A percentile compares a stretch with the other conserved stretches of the same genome.
Evolutionary conservation across 2,797 vertebrate genomes (phyloP).

Genomic region (Micrastur ruficollis): DNA sequence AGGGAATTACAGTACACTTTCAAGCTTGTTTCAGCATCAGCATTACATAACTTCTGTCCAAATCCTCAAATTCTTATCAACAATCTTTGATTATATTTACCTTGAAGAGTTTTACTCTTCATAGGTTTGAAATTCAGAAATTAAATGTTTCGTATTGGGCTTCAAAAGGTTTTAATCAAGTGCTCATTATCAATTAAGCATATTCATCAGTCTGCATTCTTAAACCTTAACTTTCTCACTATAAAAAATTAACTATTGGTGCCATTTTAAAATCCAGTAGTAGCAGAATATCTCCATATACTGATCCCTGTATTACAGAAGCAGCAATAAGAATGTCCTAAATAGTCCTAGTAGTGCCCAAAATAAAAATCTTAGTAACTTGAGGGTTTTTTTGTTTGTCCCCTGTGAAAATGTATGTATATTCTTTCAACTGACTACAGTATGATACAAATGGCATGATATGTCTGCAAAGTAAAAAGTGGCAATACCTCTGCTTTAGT

Average conservation of each 20-base stretch:
- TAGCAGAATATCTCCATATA: neutral
- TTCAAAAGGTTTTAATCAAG: neutral
- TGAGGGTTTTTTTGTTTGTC: neutral
- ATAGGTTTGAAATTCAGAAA: neutral
- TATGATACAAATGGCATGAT: neutral
- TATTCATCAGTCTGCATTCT: conserved; percentile 1
- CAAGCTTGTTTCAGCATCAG: neutral
- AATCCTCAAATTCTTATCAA: neutral
- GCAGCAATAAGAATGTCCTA: neutral
- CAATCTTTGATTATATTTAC: neutral
- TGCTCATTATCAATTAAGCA: neutral
- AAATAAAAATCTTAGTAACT: neutral
- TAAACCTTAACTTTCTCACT: neutral
- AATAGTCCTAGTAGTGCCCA: neutral
- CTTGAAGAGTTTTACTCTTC: neutral
- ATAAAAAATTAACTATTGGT: neutral
- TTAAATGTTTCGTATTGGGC: neutral
- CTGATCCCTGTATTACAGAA: neutral
- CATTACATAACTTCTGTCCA: neutral
- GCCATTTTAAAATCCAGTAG: neutral
- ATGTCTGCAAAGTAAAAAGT: neutral
- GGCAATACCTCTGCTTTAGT: neutral
- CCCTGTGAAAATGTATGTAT: neutral
- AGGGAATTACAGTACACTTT: neutral
- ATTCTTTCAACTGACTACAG: neutral